Evolutionary conservation across 1,140 invertebrate genomes (phyloP).

Genomic region (Bombus huntii): DNA sequence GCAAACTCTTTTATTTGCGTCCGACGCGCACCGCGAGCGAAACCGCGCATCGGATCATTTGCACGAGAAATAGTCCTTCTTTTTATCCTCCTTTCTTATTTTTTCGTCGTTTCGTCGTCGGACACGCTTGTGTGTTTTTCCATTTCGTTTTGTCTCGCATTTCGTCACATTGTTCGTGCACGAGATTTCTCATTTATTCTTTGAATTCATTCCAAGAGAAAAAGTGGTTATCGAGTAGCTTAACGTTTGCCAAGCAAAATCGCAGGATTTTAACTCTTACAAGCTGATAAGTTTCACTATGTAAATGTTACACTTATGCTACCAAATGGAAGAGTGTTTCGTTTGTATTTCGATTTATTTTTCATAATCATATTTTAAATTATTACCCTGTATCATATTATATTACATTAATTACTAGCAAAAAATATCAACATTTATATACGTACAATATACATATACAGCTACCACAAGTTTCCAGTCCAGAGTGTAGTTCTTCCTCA

Average conservation of each 20-base stretch:
- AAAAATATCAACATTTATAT: neutral
- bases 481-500: neutral
- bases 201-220: conserved; percentile 32
- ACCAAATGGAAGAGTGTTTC: too few relatives aligned
- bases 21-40: neutral
- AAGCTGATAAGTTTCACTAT: neutral
- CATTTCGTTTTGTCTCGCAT: neutral
- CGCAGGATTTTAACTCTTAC: conserved; percentile 2
- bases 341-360: neutral
- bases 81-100: neutral
- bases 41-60: conserved; percentile 7
- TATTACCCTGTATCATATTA: neutral
- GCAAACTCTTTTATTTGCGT: conserved; percentile 21
- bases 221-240: conserved; percentile 7
- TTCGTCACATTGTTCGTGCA: neutral
- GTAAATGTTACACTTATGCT: too few relatives aligned
- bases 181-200: conserved; percentile 33
- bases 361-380: neutral
- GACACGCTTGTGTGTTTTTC: neutral
- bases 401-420: neutral
- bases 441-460: neutral
- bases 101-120: neutral
- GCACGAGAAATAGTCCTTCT: neutral
- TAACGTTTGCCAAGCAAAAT: conserved; percentile 11
- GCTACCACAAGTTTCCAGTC: too few relatives aligned